Evolutionary conservation across 2,113 vertebrate genomes (phyloP).

Genomic region (Numida meleagris): DNA sequence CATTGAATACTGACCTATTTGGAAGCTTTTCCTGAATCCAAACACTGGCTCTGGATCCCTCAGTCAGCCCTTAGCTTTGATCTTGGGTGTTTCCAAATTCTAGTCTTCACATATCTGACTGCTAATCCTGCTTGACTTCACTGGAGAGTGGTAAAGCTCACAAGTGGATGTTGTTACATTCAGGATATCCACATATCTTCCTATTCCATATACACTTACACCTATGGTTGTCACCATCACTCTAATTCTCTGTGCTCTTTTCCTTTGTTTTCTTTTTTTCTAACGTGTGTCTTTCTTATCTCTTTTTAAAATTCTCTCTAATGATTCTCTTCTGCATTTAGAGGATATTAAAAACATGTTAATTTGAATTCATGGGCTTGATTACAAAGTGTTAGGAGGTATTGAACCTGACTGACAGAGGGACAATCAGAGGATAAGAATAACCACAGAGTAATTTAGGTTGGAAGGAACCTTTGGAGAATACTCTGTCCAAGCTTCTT

Average conservation of each 20-base stretch:
- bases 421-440: not conserved
- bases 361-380: not conserved
- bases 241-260: not conserved
- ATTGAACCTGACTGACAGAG: not conserved
- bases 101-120: not conserved
- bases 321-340: not conserved
- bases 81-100: not conserved
- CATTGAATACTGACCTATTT: fast-evolving
- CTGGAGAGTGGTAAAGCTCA: not conserved
- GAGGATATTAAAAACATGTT: not conserved
- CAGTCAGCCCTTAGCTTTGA: not conserved
- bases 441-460: not conserved
- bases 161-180: not conserved
- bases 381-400: not conserved
- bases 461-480: not conserved
- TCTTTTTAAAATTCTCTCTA: not conserved
- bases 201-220: not conserved
- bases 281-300: not conserved
- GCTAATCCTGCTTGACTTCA: not conserved
- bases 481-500: not conserved
- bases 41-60: not conserved
- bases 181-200: not conserved
- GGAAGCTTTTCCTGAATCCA: not conserved
- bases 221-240: fast-evolving
- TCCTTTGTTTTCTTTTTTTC: not conserved